Evolutionary conservation across 2,888 invertebrate genomes (phyloP).

Genomic region (Rhodophaea formosa): DNA sequence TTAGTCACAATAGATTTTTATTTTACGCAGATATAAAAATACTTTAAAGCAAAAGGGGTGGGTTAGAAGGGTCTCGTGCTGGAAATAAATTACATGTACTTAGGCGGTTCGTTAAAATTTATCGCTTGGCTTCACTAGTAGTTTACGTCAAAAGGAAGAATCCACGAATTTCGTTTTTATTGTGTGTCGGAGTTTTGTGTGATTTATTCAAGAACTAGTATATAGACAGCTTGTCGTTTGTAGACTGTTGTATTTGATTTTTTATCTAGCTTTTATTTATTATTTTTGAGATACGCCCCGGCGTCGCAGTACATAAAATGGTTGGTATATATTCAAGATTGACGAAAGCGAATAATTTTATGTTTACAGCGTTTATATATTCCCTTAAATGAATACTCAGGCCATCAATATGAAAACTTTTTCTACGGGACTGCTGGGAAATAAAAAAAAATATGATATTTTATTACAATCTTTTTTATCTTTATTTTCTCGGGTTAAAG

Average conservation of each 20-base stretch:
- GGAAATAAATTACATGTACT: conserved; percentile 21
- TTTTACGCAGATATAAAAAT: background rate
- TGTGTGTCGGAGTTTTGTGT: background rate
- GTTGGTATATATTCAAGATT: no score
- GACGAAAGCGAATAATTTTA: no score
- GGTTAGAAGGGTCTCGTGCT: background rate
- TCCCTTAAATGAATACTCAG: no score
- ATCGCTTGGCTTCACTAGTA: conserved; percentile 35
- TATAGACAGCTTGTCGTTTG: background rate
- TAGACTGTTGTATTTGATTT: background rate
- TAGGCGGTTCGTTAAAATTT: conserved; percentile 40
- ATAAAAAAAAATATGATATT: no score
- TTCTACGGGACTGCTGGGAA: no score
- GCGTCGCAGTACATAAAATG: background rate
- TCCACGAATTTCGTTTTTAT: background rate
- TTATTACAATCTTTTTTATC: no score
- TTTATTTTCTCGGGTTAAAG: no score
- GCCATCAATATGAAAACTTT: no score
- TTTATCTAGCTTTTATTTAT: background rate
- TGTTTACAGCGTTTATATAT: no score
- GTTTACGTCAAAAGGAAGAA: conserved; percentile 4
- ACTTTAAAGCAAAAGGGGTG: background rate
- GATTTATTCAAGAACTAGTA: background rate
- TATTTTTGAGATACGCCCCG: background rate
- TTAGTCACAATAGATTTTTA: background rate